phyloP scores from a whole-genome alignment of 2,888 invertebrate genomes.

The Tipula lateralis region DNA sequence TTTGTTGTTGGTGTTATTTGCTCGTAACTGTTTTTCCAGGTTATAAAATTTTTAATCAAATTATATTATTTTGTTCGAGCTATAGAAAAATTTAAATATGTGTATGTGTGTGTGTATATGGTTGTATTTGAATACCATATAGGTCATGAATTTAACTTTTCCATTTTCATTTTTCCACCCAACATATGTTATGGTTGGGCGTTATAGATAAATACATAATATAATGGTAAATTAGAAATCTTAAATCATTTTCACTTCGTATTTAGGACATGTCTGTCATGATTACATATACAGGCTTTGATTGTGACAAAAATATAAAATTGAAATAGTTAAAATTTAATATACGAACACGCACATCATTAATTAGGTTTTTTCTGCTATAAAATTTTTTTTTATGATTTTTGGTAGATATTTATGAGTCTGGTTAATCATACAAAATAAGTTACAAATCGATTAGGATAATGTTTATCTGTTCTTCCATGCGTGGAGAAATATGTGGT shows the following conservation, averaged over 20 bases:
- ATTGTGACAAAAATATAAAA: not conserved
- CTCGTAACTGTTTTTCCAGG: not conserved
- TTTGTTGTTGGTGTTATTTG: not conserved
- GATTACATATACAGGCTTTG: not conserved
- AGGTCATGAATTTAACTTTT: not conserved
- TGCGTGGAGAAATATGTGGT: no score
- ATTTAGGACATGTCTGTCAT: not conserved
- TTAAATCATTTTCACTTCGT: not conserved
- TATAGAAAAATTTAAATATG: not conserved
- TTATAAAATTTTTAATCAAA: slow-evolving; percentile 1
- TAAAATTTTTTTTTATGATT: not conserved
- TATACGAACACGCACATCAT: not conserved
- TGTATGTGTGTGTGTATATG: not conserved
- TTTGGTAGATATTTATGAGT: not conserved
- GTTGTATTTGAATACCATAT: not conserved
- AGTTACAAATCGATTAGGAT: not conserved
- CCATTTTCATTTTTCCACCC: not conserved
- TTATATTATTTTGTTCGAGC: not conserved
- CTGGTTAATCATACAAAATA: not conserved
- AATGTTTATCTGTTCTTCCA: not conserved
- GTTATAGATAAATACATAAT: not conserved
- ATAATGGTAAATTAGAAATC: not conserved
- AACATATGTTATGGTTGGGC: not conserved
- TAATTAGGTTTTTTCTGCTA: not conserved
- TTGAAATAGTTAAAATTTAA: not conserved